A percentile compares a stretch with the other conserved stretches of the same genome.
Conservation (phyloP, 2,888 invertebrate species). For the Malthinus flaveolus region DNA sequence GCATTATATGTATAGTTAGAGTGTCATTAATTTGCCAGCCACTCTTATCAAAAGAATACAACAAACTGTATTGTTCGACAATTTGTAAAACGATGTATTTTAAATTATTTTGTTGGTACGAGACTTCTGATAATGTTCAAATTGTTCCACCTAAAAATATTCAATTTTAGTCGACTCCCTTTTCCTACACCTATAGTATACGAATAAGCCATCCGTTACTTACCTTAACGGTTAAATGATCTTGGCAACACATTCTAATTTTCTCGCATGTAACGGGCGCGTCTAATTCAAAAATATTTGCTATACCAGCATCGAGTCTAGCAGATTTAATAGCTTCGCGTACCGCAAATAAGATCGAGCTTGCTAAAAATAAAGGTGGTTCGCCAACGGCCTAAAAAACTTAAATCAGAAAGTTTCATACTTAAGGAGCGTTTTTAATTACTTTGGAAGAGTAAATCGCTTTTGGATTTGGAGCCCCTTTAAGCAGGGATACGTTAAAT, state of each 20-base stretch:
- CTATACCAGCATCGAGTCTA: constrained; percentile 68
- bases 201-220: neutral
- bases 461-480: constrained; percentile 84
- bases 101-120: too few relatives aligned
- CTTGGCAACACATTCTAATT: constrained; percentile 88
- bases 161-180: too few relatives aligned
- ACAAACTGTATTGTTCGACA: too few relatives aligned
- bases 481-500: constrained; percentile 90
- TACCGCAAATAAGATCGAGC: constrained; percentile 86
- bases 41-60: too few relatives aligned
- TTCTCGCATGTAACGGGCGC: constrained; percentile 87
- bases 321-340: constrained; percentile 84
- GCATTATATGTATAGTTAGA: too few relatives aligned
- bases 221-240: constrained; percentile 79
- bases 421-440: constrained; percentile 12
- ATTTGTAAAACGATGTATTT: too few relatives aligned
- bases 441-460: constrained; percentile 97
- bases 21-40: too few relatives aligned
- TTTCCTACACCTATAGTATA: too few relatives aligned
- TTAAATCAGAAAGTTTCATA: neutral
- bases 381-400: constrained; percentile 86
- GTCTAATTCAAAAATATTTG: constrained; percentile 66
- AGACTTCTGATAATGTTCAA: too few relatives aligned
- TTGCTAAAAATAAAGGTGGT: constrained; percentile 89
- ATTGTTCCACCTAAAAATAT: too few relatives aligned